A percentile compares a stretch with the other conserved stretches of the same genome.
phyloP scores from a whole-genome alignment of 1,140 invertebrate species.

The Lycorma delicatula region DNA sequence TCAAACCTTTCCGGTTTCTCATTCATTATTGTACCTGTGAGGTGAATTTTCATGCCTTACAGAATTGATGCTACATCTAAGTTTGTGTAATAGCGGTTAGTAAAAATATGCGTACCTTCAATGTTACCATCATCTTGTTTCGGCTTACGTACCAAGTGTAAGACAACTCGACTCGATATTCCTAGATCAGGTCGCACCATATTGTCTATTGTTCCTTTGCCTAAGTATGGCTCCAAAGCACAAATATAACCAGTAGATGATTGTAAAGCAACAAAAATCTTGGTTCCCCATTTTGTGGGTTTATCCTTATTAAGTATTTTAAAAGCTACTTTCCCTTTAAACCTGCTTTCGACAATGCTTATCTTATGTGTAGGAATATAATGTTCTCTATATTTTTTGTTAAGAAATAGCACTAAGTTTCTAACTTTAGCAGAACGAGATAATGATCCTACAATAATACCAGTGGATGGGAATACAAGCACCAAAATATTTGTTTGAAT shows the following conservation, averaged over 20 bases:
- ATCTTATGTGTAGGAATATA: background rate
- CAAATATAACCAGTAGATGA: conserved; percentile 8
- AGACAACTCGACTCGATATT: background rate
- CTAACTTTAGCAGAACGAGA: background rate
- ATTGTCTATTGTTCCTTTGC: background rate
- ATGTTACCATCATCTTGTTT: background rate
- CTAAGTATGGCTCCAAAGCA: conserved; percentile 10
- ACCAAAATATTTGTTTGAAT: too few relatives aligned
- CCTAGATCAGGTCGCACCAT: background rate
- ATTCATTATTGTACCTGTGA: conserved; percentile 5
- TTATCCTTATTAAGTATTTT: conserved; percentile 9
- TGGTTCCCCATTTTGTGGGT: conserved; percentile 11
- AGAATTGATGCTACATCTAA: background rate
- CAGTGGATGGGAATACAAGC: too few relatives aligned
- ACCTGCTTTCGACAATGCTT: background rate
- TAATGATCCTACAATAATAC: background rate
- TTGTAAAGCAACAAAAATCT: conserved; percentile 4
- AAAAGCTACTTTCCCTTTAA: conserved; percentile 12
- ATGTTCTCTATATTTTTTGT: conserved; percentile 8
- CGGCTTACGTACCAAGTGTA: background rate
- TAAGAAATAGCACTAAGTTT: background rate
- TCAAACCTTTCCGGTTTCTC: background rate
- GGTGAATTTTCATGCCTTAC: background rate
- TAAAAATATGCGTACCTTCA: conserved; percentile 3
- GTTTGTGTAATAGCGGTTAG: conserved; percentile 5